A percentile compares a stretch with the other conserved stretches of the same genome.
phyloP scores from a whole-genome alignment of 2,888 invertebrate genomes.

The Drosophila glabriapex region DNA sequence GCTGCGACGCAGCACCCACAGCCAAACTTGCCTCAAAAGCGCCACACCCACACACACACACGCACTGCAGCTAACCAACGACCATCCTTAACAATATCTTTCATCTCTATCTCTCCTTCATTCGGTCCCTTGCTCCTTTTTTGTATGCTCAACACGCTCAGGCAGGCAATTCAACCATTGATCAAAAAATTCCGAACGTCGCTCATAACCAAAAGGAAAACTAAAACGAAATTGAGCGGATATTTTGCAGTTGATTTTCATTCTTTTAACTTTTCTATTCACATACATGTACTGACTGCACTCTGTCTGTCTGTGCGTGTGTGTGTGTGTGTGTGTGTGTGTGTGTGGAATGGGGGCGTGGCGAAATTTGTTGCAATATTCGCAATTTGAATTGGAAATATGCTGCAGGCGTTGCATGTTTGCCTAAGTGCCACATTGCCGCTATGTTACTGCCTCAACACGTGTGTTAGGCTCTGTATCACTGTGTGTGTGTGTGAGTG shows the following conservation, averaged over 20 bases:
- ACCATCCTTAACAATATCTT: slow-evolving; percentile 22
- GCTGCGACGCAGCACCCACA: slow-evolving; percentile 44
- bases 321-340: not conserved
- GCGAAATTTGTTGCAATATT: slow-evolving; percentile 71
- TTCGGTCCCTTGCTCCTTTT: not conserved
- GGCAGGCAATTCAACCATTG: slow-evolving; percentile 54
- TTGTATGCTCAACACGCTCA: not conserved
- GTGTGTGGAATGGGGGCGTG: not conserved
- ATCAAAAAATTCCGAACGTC: slow-evolving; percentile 56
- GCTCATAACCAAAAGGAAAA: slow-evolving; percentile 40
- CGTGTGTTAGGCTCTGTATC: slow-evolving; percentile 18
- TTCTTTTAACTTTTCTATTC: slow-evolving; percentile 27
- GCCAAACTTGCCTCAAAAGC: slow-evolving; percentile 18
- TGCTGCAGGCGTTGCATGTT: slow-evolving; percentile 71
- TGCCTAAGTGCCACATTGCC: slow-evolving; percentile 58
- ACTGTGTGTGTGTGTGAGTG: not conserved
- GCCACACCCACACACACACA: slow-evolving; percentile 8
- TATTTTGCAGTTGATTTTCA: slow-evolving; percentile 51
- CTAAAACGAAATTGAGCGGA: slow-evolving; percentile 61
- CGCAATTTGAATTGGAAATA: slow-evolving; percentile 73
- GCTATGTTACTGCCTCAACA: slow-evolving; percentile 16
- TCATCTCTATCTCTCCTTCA: not conserved
- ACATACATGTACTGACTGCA: not conserved
- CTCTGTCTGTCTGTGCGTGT: not conserved
- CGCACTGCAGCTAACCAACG: slow-evolving; percentile 25